Base-by-base conservation (phyloP, 1,140 invertebrate genomes). In the Mizuhopecten yessoensis region DNA sequence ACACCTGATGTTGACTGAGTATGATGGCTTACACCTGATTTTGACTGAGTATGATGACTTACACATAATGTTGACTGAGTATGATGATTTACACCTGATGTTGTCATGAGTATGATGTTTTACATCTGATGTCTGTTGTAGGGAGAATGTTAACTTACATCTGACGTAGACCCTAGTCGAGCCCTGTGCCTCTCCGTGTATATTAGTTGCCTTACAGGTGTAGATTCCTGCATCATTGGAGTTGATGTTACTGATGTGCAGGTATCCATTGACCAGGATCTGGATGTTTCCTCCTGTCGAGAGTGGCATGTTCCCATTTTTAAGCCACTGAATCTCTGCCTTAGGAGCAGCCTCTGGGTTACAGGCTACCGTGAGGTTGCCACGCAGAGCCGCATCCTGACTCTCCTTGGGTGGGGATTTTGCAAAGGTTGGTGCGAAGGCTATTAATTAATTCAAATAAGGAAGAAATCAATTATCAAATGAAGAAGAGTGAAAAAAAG, bases 341-440 rank as follows among this genome's bases (percentile, higher is more conserved):
- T 97, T 97, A 0, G 99, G 99, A 9, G 99, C 99, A 20, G 98
- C 99, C 97, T 99, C 99, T 0, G 99, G 99, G 94, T 98, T 98
- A 96, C 99, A 99, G 87, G 97, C 97, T 87, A 99, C 98, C 0
- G 99, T 99, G 0, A 98, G 98, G 96, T 99, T 99, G 57, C 98
- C 98, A 91, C 98, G 97, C 96, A 99, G 98, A 7, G 98, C 98
- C 0, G 98, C 99, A 96, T 98, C 99, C 23, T 98, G 98, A 96
- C 99, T 98, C 0, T 97, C 97, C 95, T 98, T 98, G 49, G 99
- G 96, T 9, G 99, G 99, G 87, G 97, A 97, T 96, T 99, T 99
- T 92, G 98, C 98, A 96, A 99, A 99, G 0, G 98, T 98, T 42
- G 99, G 99, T 95, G 98, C 98, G 91, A 99, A 97, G 33, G 98